Percentiles rank a stretch among this genome's conserved stretches.
Conservation (phyloP, 2,113 vertebrate species). For the Grammomys surdaster region DNA sequence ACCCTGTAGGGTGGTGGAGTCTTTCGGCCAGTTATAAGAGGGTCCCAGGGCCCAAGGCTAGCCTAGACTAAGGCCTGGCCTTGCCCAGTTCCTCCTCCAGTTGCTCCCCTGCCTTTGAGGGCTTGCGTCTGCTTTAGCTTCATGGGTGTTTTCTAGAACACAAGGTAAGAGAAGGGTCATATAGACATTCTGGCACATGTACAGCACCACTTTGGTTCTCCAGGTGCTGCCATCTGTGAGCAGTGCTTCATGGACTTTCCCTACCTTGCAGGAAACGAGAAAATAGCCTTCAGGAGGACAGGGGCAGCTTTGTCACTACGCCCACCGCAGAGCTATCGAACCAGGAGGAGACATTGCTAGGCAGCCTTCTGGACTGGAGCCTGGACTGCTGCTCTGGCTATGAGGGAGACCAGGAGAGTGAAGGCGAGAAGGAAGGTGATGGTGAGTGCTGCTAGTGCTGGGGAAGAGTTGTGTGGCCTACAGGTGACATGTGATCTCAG, state of each 20-base stretch:
- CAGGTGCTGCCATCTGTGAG: neutral
- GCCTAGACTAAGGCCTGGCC: neutral
- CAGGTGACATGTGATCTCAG: neutral
- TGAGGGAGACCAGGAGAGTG: conserved; percentile 96
- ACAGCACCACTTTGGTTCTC: neutral
- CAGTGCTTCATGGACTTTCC: neutral
- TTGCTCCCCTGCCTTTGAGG: neutral
- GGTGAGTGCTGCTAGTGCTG: conserved; percentile 86
- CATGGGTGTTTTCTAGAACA: neutral
- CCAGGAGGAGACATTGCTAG: conserved; percentile 95
- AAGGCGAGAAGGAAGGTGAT: conserved; percentile 93
- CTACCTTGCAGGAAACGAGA: conserved; percentile 90
- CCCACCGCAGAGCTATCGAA: conserved; percentile 96
- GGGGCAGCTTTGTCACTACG: conserved; percentile 94
- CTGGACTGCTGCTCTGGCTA: conserved; percentile 96
- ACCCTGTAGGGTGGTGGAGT: neutral
- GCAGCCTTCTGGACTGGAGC: conserved; percentile 97
- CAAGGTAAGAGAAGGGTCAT: fast-evolving
- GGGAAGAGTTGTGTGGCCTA: fast-evolving
- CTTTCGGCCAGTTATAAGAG: neutral
- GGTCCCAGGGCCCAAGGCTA: neutral
- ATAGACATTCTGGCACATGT: neutral
- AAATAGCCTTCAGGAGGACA: conserved; percentile 90
- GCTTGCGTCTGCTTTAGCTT: neutral
- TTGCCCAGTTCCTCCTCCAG: neutral